Percentiles rank a stretch among this genome's conserved stretches.
These are phyloP conservation scores for Zygogramma bicolorata DNA, from an alignment of 2,888 invertebrate genomes.

Conservation along the genomic window DNA sequence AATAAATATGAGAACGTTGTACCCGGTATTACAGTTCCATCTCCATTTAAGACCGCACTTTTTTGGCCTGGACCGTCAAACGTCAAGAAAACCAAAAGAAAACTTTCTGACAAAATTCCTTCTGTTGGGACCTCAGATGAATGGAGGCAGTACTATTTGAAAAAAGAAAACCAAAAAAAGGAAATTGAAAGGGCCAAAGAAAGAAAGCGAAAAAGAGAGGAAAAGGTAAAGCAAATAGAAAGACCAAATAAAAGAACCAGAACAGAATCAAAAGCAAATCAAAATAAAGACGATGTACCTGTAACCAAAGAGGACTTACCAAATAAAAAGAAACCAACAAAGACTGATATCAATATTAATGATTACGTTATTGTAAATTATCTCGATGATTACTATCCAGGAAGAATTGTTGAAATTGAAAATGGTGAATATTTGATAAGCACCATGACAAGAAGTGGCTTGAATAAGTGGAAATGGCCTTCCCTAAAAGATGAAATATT, in stretches of 20 bases:
- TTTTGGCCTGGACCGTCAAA: slow-evolving; percentile 11
- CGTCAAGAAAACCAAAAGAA: slow-evolving; percentile 27
- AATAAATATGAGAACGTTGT: too few relatives aligned
- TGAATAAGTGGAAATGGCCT: neutral
- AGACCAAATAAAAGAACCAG: slow-evolving; percentile 6
- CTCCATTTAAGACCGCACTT: slow-evolving; percentile 3
- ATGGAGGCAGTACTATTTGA: slow-evolving; percentile 43
- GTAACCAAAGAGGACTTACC: neutral
- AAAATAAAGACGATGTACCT: neutral
- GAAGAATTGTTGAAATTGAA: neutral
- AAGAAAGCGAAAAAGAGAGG: slow-evolving; percentile 30
- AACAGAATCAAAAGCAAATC: neutral
- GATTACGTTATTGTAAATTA: neutral
- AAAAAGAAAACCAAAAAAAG: slow-evolving; percentile 43
- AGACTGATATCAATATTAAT: neutral
- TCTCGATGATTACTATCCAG: neutral
- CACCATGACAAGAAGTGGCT: neutral
- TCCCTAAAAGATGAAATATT: neutral
- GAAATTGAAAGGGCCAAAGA: slow-evolving; percentile 11
- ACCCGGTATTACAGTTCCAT: slow-evolving; percentile 3
- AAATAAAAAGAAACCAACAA: neutral
- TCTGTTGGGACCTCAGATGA: slow-evolving; percentile 23
- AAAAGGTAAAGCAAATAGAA: slow-evolving; percentile 24
- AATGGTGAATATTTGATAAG: neutral
- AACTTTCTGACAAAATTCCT: slow-evolving; percentile 37